Conservation (phyloP, 2,888 invertebrate genomes). For the Caenorhabditis plicata region DNA sequence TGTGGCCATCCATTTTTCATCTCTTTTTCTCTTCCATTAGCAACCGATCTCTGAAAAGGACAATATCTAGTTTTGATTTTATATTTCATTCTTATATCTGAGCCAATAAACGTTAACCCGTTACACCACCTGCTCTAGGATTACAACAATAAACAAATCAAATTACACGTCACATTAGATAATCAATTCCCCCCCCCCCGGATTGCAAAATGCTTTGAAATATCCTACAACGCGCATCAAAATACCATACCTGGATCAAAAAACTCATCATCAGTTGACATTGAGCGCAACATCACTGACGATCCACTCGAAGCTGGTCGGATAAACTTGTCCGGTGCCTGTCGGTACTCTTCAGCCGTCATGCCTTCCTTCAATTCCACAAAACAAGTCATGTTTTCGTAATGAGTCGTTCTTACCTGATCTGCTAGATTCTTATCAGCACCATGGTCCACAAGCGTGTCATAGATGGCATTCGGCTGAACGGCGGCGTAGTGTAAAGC, state of each 20-base stretch:
- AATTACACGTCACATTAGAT: conserved; percentile 5
- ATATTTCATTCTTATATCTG: no score
- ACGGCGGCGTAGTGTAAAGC: conserved; percentile 62
- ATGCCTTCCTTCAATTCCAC: conserved; percentile 52
- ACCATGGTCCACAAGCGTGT: conserved; percentile 61
- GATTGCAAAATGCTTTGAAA: neutral
- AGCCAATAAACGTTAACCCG: no score
- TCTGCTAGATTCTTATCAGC: conserved; percentile 53
- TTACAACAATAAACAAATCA: neutral
- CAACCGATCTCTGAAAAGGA: no score
- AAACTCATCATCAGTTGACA: conserved; percentile 51
- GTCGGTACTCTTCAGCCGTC: conserved; percentile 49
- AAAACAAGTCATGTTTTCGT: neutral
- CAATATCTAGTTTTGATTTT: no score
- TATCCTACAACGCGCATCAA: neutral
- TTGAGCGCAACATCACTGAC: conserved; percentile 36
- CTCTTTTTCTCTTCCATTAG: no score
- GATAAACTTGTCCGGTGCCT: conserved; percentile 43
- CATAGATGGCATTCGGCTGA: conserved; percentile 64
- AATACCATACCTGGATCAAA: conserved; percentile 52
- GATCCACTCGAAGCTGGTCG: conserved; percentile 50
- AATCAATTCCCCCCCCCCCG: no score
- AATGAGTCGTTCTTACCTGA: conserved; percentile 37
- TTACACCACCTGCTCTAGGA: neutral
- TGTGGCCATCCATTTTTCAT: no score